Base-by-base conservation (phyloP, 92 coral and sea anemone genomes). In the Metridium senile region DNA sequence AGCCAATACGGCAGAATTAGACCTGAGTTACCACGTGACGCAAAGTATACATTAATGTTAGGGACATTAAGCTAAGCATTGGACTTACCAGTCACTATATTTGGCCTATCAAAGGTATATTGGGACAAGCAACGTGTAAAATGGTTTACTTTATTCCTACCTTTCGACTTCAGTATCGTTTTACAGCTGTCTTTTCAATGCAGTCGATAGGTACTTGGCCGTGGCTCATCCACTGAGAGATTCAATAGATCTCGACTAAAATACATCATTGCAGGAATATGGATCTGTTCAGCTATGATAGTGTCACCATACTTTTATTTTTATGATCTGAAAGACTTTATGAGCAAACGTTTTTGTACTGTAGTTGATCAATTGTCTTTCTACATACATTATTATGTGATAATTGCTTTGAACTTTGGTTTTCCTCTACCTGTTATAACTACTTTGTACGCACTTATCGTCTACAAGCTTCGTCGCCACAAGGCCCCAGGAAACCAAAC, bases 261-360 rank as follows among this genome's bases (percentile, higher is more conserved):
- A 19, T 68, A 68, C 57, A 68, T 68, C 72, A 68, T 68, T 16
- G 1, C 57, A 35, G 72, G 72, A 27, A 68, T 68, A 29, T 68
- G 72, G 72, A 34, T 43, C 28, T 34, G 1, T 68, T 34, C 72
- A 20, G 27, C 29, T 13, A 45, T 68, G 11, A 34, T 21, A 2
- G 26, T 43, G 11, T 35, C 57, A 34, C 72, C 72, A 19, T 20
- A 35, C 9, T 43, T 68, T 7, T 68, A 68, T 68, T 63, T 16
- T 29, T 28, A 27, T 11, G 20, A 30, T 11, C 45, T 63, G 16
- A 20, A 0, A 3, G 17, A 1, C 21, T 27, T 1, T 19, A 4
- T 21, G 6, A 11, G 0, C 16, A 0, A 35, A 29, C 9, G 6
- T 23, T 28, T 2, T 20, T 63, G 45, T 28, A 22, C 6, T 23